Percentiles rank a stretch among this genome's conserved stretches.
These are phyloP conservation scores for Polymixis lichenea DNA, from an alignment of 2,888 invertebrate species.

Conservation along the genomic window DNA sequence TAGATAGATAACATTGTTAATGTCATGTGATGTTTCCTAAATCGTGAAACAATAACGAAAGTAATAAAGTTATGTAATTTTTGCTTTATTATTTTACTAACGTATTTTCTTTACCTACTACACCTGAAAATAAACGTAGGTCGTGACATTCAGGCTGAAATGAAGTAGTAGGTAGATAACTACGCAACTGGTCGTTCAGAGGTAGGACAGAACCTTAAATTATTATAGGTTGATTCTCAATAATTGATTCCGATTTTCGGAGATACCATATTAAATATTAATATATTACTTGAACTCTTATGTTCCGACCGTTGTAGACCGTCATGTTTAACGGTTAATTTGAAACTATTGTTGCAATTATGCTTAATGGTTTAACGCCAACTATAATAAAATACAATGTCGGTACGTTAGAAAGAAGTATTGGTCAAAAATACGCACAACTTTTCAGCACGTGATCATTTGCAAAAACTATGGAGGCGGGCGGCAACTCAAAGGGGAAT, in stretches of 20 bases:
- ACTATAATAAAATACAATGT: slow-evolving; percentile 53
- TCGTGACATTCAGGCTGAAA: neutral
- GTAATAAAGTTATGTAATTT: slow-evolving; percentile 18
- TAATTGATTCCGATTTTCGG: neutral
- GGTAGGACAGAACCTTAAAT: neutral
- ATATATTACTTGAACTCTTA: neutral
- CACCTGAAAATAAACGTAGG: neutral
- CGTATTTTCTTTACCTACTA: neutral
- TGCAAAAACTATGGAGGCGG: slow-evolving; percentile 81
- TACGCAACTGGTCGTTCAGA: neutral
- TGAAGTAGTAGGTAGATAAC: too few species aligned
- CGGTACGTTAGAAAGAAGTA: slow-evolving; percentile 36
- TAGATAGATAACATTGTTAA: slow-evolving; percentile 22
- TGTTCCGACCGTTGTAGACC: slow-evolving; percentile 21
- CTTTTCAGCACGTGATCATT: slow-evolving; percentile 80
- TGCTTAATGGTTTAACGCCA: slow-evolving; percentile 45
- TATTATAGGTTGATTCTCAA: neutral
- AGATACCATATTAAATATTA: neutral
- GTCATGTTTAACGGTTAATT: slow-evolving; percentile 61
- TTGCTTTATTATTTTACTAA: neutral
- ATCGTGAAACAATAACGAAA: slow-evolving; percentile 25
- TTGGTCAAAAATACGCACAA: slow-evolving; percentile 61
- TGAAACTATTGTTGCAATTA: slow-evolving; percentile 54
- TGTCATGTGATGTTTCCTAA: slow-evolving; percentile 17
- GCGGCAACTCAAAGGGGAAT: slow-evolving; percentile 79